phyloP scores from a whole-genome alignment of 2,797 vertebrate genomes.

The Sebastiscus tertius region DNA sequence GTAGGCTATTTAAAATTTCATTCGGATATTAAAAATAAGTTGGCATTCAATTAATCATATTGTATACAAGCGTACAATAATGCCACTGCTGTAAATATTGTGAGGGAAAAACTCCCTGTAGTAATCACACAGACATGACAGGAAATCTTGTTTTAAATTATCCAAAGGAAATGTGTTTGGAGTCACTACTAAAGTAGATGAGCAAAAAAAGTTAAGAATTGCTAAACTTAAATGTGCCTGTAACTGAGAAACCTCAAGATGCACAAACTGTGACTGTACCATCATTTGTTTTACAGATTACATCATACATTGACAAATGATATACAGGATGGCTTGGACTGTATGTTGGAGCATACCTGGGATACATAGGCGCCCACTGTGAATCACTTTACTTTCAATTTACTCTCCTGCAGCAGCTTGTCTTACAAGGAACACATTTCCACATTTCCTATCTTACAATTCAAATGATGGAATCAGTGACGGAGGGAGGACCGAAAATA shows the following conservation, averaged over 20 bases:
- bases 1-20: neutral
- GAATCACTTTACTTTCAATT: conserved; percentile 35
- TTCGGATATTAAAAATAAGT: neutral
- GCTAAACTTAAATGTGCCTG: neutral
- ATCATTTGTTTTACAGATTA: conserved; percentile 4
- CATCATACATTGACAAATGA: conserved; percentile 25
- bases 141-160: neutral
- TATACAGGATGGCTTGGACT: neutral
- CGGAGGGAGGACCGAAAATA: neutral
- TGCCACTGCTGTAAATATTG: neutral
- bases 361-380: conserved; percentile 1
- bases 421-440: conserved; percentile 5
- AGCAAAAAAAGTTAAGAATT: neutral
- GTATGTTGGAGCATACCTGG: neutral
- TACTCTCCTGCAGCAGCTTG: conserved; percentile 7
- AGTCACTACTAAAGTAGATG: neutral
- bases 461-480: conserved; percentile 30
- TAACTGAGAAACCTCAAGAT: neutral
- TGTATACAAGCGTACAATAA: neutral
- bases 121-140: neutral
- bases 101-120: neutral
- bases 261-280: neutral
- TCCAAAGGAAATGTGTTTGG: neutral
- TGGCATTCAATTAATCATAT: neutral
- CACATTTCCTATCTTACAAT: conserved; percentile 26